Base-by-base conservation (phyloP, 2,888 invertebrate genomes). In the Unio pictorum region DNA sequence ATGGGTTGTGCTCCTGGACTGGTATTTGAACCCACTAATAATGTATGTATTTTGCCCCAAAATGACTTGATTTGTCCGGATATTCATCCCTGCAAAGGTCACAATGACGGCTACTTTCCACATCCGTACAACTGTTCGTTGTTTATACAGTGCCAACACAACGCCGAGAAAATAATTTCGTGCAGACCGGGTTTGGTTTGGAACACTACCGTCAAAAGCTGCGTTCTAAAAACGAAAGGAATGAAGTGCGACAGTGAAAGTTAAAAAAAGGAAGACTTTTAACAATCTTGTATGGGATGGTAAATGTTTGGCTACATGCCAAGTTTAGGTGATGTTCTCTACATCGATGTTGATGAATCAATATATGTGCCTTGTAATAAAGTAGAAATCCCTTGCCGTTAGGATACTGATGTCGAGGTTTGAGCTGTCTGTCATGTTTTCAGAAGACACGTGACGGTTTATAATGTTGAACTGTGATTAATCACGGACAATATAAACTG, bases 71-170 rank as follows among this genome's bases (percentile, higher is more conserved):
- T 75, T 11, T 83, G 83, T 61, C 83, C 83, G 3, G 81, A 81
- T 55, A 79, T 80, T 54, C 56, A 70, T 45, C 84, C 84, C 0
- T 86, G 85, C 61, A 69, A 77, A 59, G 66, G 69, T 23, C 75
- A 79, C 45, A 73, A 75, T 45, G 80, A 80, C 34, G 83, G 81
- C 4, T 83, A 84, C 70, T 82, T 82, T 62, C 76, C 81, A 2
- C 85, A 86, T 65, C 85, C 84, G 8, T 75, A 69, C 34, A 75
- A 82, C 62, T 86, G 86, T 68, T 72, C 80, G 28, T 73, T 83
- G 54, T 86, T 80, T 64, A 80, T 84, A 45, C 81, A 83, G 69
- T 86, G 86, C 67, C 78, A 82, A 58, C 69, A 71, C 56, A 78
- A 76, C 5, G 73, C 68, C n/a, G 80, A 82, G 54, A 72, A 72